Evolutionary conservation across 2,113 vertebrate species (phyloP).

Genomic region (Halichoerus grypus): DNA sequence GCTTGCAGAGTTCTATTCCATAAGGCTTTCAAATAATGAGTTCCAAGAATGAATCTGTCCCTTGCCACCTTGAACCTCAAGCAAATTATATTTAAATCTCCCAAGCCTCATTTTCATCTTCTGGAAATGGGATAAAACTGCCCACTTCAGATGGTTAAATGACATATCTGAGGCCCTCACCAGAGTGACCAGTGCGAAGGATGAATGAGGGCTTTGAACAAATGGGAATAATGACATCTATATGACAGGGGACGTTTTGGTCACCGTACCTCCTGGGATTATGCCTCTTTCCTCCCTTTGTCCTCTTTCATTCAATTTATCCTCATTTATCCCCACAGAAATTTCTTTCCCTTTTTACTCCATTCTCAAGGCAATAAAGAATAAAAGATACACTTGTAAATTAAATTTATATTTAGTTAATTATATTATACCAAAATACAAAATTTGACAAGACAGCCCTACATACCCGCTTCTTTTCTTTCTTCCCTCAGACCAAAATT

Average conservation of each 20-base stretch:
- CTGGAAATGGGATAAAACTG: not conserved
- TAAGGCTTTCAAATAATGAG: not conserved
- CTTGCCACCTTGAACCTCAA: not conserved
- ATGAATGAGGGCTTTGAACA: not conserved
- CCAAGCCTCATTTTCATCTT: not conserved
- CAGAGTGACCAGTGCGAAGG: not conserved
- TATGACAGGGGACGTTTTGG: not conserved
- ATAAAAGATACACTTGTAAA: not conserved
- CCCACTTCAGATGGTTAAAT: not conserved
- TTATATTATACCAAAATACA: not conserved
- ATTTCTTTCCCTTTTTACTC: not conserved
- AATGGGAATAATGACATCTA: not conserved
- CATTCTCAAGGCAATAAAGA: constrained; percentile 24
- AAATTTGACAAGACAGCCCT: not conserved
- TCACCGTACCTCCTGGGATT: not conserved
- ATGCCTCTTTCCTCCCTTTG: not conserved
- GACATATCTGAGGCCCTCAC: not conserved
- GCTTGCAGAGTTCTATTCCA: not conserved
- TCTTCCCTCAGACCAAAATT: constrained; percentile 32
- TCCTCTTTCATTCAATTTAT: not conserved
- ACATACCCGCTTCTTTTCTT: not conserved
- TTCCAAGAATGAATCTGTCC: not conserved
- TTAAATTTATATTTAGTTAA: not conserved
- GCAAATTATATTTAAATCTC: not conserved
- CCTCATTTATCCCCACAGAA: not conserved